Evolutionary conservation across 1,140 invertebrate genomes (phyloP).

Genomic region (Diorhabda elongata): DNA sequence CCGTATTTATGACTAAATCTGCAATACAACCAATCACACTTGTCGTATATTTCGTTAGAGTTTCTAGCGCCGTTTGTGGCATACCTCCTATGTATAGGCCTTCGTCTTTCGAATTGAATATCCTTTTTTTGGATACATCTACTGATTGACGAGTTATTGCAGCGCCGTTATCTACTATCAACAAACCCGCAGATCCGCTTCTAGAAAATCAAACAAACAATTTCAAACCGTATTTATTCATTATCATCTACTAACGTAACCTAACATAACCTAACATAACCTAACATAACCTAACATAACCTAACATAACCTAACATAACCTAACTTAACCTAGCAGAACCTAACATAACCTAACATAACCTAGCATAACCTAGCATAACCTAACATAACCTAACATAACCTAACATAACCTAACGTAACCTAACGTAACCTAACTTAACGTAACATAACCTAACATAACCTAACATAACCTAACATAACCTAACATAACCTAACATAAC

Average conservation of each 20-base stretch:
- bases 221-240: background rate
- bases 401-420: background rate
- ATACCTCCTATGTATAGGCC: constrained; percentile 83
- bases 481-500: no score
- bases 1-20: constrained; percentile 73
- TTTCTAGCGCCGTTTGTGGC: constrained; percentile 62
- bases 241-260: background rate
- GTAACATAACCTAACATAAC: no score
- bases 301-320: no score
- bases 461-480: background rate
- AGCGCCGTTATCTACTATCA: constrained; percentile 80
- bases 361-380: no score
- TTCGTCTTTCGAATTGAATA: constrained; percentile 69
- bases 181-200: constrained; percentile 76
- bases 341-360: background rate
- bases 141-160: constrained; percentile 73
- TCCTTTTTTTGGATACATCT: constrained; percentile 78
- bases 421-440: background rate
- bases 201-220: constrained; percentile 51
- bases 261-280: no score
- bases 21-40: constrained; percentile 78
- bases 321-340: background rate
- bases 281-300: no score
- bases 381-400: background rate
- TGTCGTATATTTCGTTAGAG: constrained; percentile 57